Base-by-base conservation (phyloP, 2,797 vertebrate genomes). In the Arrhamphus sclerolepis region DNA sequence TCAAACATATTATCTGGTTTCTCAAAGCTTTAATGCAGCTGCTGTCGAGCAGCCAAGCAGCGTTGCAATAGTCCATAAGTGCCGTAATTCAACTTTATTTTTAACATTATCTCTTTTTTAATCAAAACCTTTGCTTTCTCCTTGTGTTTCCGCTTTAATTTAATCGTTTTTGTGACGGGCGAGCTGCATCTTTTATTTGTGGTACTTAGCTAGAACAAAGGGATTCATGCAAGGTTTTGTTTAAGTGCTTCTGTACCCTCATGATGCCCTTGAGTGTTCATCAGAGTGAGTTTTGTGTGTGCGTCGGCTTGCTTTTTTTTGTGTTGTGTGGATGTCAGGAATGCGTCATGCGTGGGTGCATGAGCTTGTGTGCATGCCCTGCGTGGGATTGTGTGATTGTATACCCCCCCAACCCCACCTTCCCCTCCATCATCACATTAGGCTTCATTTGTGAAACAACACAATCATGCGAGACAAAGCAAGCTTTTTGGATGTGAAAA, bases 281-380 rank as follows among this genome's bases (percentile, higher is more conserved):
- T 69, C 43, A 60, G 76, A 71, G 61, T 2, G 22, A 69, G 29
- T 53, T 70, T 52, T 9, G 31, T 17, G 59, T 58, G 59, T n/a
- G 20, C 53, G 64, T 51, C 40, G n/a, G 26, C 18, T 5, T 22
- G 52, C 17, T 2, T 57, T 17, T n/a, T n/a, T n/a, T n/a, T n/a
- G n/a, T 44, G 65, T 60, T 77, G 66, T 81, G 75, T 79, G 80
- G 63, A 62, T 78, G 81, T 72, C 69, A 52, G 75, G 78, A 73
- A 48, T 83, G 77, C 66, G 79, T 87, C 86, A 84, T 83, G 85
- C 65, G 83, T 88, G 80, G 83, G 87, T 80, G 78, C 66, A 20
- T 70, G 62, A 26, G 58, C 72, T 73, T 73, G 72, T 75, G 65
- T 75, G 52, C 74, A 68, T 82, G 82, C 58, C 86, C 83, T 84